phyloP scores from a whole-genome alignment of 2,888 invertebrate genomes.

The Microctonus aethiopoides region DNA sequence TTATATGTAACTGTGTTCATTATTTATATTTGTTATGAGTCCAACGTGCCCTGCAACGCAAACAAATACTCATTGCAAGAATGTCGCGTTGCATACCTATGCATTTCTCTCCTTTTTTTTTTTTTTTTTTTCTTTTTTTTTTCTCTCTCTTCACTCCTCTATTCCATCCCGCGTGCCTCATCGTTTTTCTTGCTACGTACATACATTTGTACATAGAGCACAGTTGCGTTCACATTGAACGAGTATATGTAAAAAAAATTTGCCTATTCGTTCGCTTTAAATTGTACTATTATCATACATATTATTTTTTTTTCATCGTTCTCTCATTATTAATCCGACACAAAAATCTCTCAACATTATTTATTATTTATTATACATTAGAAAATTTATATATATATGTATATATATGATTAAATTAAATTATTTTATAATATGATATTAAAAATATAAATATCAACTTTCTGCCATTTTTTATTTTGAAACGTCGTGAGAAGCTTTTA shows the following conservation, averaged over 20 bases:
- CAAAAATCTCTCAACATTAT: neutral
- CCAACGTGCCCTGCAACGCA: neutral
- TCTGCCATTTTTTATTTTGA: neutral
- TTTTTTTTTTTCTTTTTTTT: neutral
- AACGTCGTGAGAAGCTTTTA: conserved; percentile 50
- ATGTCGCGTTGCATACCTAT: neutral
- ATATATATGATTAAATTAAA: too few species aligned
- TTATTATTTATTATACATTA: too few species aligned
- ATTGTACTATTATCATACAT: neutral
- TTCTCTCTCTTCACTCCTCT: conserved; percentile 25
- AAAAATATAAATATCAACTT: too few species aligned
- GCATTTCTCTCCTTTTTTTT: neutral
- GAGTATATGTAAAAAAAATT: neutral
- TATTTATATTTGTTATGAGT: neutral
- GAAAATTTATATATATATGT: too few species aligned
- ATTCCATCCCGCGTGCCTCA: neutral
- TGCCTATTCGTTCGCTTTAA: neutral
- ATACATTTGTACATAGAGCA: too few species aligned
- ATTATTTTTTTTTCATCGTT: neutral
- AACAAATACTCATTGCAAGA: neutral
- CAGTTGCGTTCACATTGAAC: neutral
- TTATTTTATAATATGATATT: too few species aligned
- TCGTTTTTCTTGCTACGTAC: neutral
- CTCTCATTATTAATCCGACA: neutral
- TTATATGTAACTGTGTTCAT: neutral